phyloP scores from a whole-genome alignment of 2,888 invertebrate species.

The Graphium colonna region DNA sequence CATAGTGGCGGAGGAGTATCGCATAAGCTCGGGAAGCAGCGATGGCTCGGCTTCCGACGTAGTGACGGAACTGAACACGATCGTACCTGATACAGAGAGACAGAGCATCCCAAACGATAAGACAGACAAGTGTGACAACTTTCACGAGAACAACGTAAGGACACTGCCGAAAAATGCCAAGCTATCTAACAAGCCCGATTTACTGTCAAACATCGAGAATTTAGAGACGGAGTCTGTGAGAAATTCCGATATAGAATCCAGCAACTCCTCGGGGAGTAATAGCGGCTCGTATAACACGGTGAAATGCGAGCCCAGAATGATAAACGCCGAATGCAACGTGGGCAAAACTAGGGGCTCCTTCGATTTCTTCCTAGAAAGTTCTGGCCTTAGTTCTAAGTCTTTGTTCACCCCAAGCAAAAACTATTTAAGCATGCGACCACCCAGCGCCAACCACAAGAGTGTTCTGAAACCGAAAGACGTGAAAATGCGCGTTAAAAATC shows the following conservation, averaged over 20 bases:
- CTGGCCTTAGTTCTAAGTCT: conserved; percentile 89
- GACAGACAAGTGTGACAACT: conserved; percentile 51
- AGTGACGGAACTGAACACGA: conserved; percentile 56
- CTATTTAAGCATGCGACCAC: conserved; percentile 72
- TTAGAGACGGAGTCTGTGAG: conserved; percentile 81
- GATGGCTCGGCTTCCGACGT: conserved; percentile 69
- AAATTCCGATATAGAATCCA: conserved; percentile 85
- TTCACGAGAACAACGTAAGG: conserved; percentile 56
- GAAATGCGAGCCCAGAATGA: conserved; percentile 68
- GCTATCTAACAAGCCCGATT: conserved; percentile 75
- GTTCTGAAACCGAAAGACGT: conserved; percentile 89
- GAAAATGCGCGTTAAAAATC: conserved; percentile 85
- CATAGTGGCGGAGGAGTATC: conserved; percentile 73
- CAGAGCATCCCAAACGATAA: conserved; percentile 40
- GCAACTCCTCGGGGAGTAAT: conserved; percentile 77
- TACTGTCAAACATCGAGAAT: conserved; percentile 77
- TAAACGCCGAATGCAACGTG: conserved; percentile 48
- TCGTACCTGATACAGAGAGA: conserved; percentile 57
- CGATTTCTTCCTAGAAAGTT: conserved; percentile 88
- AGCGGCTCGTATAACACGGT: conserved; percentile 71
- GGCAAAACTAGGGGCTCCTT: conserved; percentile 78
- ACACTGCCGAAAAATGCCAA: conserved; percentile 62
- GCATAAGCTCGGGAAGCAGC: conserved; percentile 75
- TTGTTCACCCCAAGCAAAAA: conserved; percentile 79
- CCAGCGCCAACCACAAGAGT: conserved; percentile 86